Evolutionary conservation across 1,140 invertebrate genomes (phyloP), one percentile per base, ranked within the genome.

Genomic region (Propsilocerus akamusi): DNA sequence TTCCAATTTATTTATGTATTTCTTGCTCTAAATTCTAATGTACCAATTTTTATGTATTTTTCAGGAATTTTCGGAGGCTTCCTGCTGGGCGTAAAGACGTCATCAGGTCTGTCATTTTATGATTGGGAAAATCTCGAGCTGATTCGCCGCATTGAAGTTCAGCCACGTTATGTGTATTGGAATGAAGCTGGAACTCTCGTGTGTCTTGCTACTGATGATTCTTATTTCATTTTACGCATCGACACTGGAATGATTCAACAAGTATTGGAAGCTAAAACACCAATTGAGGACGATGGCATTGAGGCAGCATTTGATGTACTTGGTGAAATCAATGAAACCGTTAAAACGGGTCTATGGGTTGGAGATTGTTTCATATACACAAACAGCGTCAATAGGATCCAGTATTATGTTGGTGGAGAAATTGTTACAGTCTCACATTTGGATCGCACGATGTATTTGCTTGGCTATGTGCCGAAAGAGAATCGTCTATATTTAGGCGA

Each of bases 281-380:
- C 75, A 10, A 64, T 89, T 11, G 81, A 85, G 3, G 93, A 97
- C 61, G 96, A 99, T 68, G 93, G 92, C 3, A 83, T 97, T 47
- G 95, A 99, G 65, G 84, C 93, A 59, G 92, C 95, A 0, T 98
- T 99, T 68, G 91, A 97, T 69, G 92, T 95, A 49, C 68, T 90
- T 5, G 81, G 80, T 14, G 92, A 96, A 66, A 82, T 95, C 49
- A 83, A 80, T 53, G 97, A 99, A 68, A 73, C 76, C 10, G 94
- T 99, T 0, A 92, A 90, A 62, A 99, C 96, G 3, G 97, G 93
- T 10, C 65, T 97, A 10, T 99, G 97, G 97, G 86, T 99, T 28
- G 96, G 96, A 4, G 95, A 99, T 66, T 99, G 96, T 65, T 99
- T 99, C 64, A 97, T 99, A 53, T 99, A 99, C 68, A 99, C 96